Percentiles rank a stretch among this genome's conserved stretches.
Evolutionary conservation across 2,797 vertebrate genomes (phyloP).

Genomic region (Xyrichtys novacula): DNA sequence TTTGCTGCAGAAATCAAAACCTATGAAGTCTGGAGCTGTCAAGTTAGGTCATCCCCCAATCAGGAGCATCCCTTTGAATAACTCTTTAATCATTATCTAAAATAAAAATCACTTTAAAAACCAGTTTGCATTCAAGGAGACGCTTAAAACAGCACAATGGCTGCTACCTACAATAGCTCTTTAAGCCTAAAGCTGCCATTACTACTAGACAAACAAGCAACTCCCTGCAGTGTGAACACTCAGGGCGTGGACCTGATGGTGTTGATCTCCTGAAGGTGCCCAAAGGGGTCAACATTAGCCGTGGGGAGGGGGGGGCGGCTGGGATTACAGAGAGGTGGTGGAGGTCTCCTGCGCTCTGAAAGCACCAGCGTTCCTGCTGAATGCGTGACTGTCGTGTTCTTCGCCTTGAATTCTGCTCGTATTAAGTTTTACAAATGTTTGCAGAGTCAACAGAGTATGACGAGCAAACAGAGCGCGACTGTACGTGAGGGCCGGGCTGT

Average conservation of each 20-base stretch:
- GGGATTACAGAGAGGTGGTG: conserved; percentile 55
- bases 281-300: conserved; percentile 52
- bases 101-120: too few relatives aligned
- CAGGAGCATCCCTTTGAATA: neutral
- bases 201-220: conserved; percentile 59
- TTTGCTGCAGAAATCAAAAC: too few relatives aligned
- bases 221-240: conserved; percentile 66
- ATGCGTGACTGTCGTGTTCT: too few relatives aligned
- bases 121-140: neutral
- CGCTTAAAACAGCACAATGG: neutral
- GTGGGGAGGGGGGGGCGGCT: neutral
- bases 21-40: too few relatives aligned
- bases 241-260: conserved; percentile 74
- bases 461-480: conserved; percentile 32
- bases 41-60: too few relatives aligned
- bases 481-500: conserved; percentile 11
- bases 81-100: too few relatives aligned
- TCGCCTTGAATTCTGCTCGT: too few relatives aligned
- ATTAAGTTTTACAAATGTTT: conserved; percentile 15
- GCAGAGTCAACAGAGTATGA: conserved; percentile 1
- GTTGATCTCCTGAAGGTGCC: conserved; percentile 43
- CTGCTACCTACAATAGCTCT: neutral
- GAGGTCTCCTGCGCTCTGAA: conserved; percentile 22
- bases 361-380: conserved; percentile 27
- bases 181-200: conserved; percentile 9